A percentile compares a stretch with the other conserved stretches of the same genome.
Conservation (phyloP, 2,888 invertebrate species). For the Malthinus seriepunctatus region DNA sequence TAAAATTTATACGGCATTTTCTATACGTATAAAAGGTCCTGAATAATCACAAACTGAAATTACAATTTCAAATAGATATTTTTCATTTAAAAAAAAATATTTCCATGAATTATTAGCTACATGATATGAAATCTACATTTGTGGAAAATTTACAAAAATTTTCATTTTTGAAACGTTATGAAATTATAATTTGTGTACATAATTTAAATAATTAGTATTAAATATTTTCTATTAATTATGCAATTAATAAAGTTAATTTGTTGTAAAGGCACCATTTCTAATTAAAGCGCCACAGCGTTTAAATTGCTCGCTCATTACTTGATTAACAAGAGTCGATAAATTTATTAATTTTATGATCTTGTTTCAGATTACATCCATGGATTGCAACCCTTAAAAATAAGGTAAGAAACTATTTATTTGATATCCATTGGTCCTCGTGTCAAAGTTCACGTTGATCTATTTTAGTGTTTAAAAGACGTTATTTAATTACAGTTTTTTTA, state of each 20-base stretch:
- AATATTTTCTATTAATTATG: no score
- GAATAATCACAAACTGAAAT: slow-evolving; percentile 5
- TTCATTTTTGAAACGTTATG: no score
- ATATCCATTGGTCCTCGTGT: slow-evolving; percentile 1
- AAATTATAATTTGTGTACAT: no score
- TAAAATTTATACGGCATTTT: neutral
- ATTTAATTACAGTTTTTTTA: neutral
- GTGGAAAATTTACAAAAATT: no score
- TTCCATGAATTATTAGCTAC: neutral
- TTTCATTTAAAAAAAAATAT: neutral
- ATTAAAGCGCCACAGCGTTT: no score
- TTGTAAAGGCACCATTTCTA: no score
- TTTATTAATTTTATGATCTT: slow-evolving; percentile 15
- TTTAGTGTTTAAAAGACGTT: neutral
- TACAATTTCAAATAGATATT: neutral
- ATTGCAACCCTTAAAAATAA: slow-evolving; percentile 6
- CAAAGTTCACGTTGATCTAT: neutral
- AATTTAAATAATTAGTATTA: no score
- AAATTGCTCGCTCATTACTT: no score
- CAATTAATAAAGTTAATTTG: no score
- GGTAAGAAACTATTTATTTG: slow-evolving; percentile 6
- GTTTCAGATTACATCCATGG: slow-evolving; percentile 12
- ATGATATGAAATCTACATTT: no score
- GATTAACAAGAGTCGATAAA: neutral
- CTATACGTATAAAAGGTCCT: neutral